phyloP scores from a whole-genome alignment of 2,797 vertebrate species.

The Graptemys geographica region DNA sequence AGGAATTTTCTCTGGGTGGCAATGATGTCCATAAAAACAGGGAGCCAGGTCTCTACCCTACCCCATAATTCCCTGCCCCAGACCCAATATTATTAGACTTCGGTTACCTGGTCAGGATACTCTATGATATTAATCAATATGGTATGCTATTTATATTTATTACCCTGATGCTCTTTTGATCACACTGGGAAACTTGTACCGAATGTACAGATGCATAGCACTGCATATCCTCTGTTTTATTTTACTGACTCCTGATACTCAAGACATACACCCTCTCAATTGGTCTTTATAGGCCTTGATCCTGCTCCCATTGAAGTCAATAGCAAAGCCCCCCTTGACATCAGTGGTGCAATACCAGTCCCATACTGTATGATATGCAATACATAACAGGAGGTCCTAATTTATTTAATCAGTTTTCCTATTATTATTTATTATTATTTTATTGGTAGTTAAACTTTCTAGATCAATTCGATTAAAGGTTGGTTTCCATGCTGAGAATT shows the following conservation, averaged over 20 bases:
- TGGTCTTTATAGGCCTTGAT: neutral
- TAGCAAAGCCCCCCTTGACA: neutral
- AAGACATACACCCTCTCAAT: neutral
- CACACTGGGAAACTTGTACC: neutral
- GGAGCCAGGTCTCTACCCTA: too few species aligned
- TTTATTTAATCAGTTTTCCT: neutral
- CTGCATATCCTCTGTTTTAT: rapidly evolving
- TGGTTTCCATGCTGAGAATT: neutral
- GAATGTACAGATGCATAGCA: neutral
- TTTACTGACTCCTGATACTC: neutral
- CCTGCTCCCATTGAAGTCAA: neutral
- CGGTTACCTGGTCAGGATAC: neutral
- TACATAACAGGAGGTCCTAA: neutral
- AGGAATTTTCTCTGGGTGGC: neutral
- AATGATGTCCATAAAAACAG: neutral
- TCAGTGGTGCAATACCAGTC: neutral
- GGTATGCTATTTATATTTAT: neutral
- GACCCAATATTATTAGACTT: neutral
- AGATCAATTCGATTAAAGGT: neutral
- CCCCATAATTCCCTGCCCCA: neutral
- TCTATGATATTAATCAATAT: too few species aligned
- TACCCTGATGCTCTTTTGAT: neutral
- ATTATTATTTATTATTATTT: neutral
- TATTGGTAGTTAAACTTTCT: neutral
- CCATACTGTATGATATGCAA: rapidly evolving